Conservation (phyloP, 2,888 invertebrate genomes). For the Aspidiotus rigidus region DNA sequence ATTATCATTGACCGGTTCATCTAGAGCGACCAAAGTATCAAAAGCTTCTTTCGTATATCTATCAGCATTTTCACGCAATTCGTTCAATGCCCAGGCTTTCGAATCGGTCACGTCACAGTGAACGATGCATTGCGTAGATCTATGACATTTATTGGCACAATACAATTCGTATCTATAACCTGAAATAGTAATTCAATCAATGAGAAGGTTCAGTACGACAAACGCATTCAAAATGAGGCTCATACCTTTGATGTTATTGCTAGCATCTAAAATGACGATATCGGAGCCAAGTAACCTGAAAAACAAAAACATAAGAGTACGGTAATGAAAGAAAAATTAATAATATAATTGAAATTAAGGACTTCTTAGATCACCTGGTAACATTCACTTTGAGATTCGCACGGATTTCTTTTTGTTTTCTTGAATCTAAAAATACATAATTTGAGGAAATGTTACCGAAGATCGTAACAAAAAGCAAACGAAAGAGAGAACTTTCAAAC, state of each 20-base stretch:
- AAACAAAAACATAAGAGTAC: slow-evolving; percentile 29
- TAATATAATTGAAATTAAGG: not conserved
- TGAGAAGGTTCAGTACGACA: not conserved
- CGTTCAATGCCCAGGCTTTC: slow-evolving; percentile 68
- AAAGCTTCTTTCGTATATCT: slow-evolving; percentile 58
- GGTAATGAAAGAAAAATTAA: not conserved
- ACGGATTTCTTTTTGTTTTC: slow-evolving; percentile 75
- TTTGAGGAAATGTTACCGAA: not conserved
- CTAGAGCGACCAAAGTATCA: slow-evolving; percentile 69
- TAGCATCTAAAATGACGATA: slow-evolving; percentile 81
- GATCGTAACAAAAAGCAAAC: not conserved
- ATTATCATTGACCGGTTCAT: slow-evolving; percentile 78
- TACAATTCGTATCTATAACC: slow-evolving; percentile 91
- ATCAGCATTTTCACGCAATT: slow-evolving; percentile 43
- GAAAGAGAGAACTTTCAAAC: not conserved
- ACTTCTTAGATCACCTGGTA: slow-evolving; percentile 47
- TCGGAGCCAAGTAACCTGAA: slow-evolving; percentile 55
- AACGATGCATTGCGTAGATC: slow-evolving; percentile 82
- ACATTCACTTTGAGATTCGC: slow-evolving; percentile 75
- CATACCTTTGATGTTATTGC: slow-evolving; percentile 90
- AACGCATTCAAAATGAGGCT: not conserved
- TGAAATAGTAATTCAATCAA: slow-evolving; percentile 40
- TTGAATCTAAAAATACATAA: slow-evolving; percentile 51
- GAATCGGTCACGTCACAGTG: slow-evolving; percentile 68
- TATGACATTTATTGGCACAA: slow-evolving; percentile 79